Evolutionary conservation across 2,888 invertebrate species (phyloP).

Genomic region (Leucania comma): DNA sequence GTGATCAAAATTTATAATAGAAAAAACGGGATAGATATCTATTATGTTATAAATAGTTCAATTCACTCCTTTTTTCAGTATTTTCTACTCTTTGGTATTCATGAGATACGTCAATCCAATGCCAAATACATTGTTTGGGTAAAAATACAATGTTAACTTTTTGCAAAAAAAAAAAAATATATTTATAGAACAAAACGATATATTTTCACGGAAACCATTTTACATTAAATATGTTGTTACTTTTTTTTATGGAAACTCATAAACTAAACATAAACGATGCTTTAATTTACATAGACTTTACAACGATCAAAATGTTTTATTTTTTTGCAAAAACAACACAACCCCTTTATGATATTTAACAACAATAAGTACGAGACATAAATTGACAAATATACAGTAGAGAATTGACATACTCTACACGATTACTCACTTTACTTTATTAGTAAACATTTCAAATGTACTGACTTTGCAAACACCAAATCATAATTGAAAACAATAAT

Average conservation of each 20-base stretch:
- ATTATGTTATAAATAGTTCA: constrained; percentile 75
- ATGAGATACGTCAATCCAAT: constrained; percentile 80
- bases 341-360: constrained; percentile 13
- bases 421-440: constrained; percentile 61
- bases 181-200: background rate
- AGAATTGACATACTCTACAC: constrained; percentile 69
- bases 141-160: constrained; percentile 22
- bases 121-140: constrained; percentile 41
- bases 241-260: background rate
- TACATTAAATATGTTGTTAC: background rate
- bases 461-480: constrained; percentile 70
- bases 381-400: constrained; percentile 71
- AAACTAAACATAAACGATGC: background rate
- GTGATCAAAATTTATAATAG: constrained; percentile 79
- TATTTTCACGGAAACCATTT: background rate
- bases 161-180: constrained; percentile 19
- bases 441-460: constrained; percentile 53
- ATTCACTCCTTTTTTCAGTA: constrained; percentile 63
- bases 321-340: constrained; percentile 40
- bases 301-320: background rate
- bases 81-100: constrained; percentile 71
- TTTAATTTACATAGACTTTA: background rate
- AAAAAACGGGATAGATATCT: constrained; percentile 80
- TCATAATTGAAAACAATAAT: background rate
- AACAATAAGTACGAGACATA: constrained; percentile 56